Percentiles rank a stretch among this genome's conserved stretches.
phyloP scores from a whole-genome alignment of 2,888 invertebrate species.

The Rhagonycha lutea region DNA sequence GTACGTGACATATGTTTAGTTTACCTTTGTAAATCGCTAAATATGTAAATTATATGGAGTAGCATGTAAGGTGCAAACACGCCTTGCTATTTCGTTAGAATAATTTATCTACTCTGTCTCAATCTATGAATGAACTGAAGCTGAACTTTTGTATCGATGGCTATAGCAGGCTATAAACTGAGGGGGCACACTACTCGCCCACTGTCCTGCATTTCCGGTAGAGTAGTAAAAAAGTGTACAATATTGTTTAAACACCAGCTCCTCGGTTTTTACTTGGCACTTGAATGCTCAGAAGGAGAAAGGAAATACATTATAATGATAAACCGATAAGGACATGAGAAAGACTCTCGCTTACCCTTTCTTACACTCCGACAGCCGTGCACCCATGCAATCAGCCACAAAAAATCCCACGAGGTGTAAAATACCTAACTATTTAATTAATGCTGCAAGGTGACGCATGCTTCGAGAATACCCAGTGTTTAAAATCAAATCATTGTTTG shows the following conservation, averaged over 20 bases:
- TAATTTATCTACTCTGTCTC: constrained; percentile 40
- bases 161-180: constrained; percentile 28
- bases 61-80: constrained; percentile 39
- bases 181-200: constrained; percentile 36
- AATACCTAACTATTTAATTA: neutral
- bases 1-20: constrained; percentile 22
- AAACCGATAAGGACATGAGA: neutral
- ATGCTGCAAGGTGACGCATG: neutral
- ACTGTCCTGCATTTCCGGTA: constrained; percentile 38
- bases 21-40: constrained; percentile 26
- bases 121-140: constrained; percentile 39
- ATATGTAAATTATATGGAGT: constrained; percentile 41
- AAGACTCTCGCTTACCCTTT: neutral
- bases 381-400: neutral
- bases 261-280: neutral
- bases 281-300: neutral
- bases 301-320: neutral
- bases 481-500: neutral
- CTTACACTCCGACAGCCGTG: no score
- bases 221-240: neutral
- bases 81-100: constrained; percentile 41
- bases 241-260: neutral
- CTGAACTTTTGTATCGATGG: constrained; percentile 35
- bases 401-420: neutral
- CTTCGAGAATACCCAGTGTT: neutral